Evolutionary conservation across 2,888 invertebrate species (phyloP).

Genomic region (Clitarchus hookeri): DNA sequence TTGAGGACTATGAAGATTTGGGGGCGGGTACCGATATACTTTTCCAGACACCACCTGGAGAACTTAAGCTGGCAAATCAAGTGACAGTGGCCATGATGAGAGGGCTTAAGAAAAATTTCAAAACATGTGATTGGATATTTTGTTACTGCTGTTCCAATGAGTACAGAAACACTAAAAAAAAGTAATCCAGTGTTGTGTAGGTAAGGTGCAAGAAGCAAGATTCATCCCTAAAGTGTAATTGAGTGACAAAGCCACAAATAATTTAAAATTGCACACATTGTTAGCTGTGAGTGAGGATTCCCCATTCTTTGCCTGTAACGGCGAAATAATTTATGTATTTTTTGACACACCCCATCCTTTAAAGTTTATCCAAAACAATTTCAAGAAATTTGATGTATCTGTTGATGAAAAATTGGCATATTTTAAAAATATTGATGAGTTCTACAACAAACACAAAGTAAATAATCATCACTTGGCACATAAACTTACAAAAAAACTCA

Average conservation of each 20-base stretch:
- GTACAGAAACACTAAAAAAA: not conserved
- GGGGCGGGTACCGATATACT: too few species aligned
- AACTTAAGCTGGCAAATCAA: not conserved
- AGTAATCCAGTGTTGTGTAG: too few species aligned
- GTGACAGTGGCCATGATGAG: not conserved
- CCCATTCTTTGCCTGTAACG: too few species aligned
- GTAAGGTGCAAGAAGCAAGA: too few species aligned
- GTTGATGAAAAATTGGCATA: not conserved
- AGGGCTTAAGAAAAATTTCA: not conserved
- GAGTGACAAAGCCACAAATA: too few species aligned
- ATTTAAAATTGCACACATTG: too few species aligned
- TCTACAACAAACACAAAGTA: constrained; percentile 23
- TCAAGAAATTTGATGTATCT: constrained; percentile 28
- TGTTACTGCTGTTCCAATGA: not conserved
- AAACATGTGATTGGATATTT: not conserved
- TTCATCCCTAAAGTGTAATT: too few species aligned
- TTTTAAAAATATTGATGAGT: constrained; percentile 26
- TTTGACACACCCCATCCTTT: constrained; percentile 26
- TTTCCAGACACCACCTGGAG: not conserved
- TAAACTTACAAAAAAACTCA: constrained; percentile 23
- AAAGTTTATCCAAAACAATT: constrained; percentile 29
- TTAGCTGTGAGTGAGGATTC: too few species aligned
- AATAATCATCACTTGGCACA: constrained; percentile 27
- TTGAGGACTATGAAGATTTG: not conserved
- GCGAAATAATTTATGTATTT: not conserved